phyloP scores from a whole-genome alignment of 2,888 invertebrate species.

The Euzetes globulus region DNA sequence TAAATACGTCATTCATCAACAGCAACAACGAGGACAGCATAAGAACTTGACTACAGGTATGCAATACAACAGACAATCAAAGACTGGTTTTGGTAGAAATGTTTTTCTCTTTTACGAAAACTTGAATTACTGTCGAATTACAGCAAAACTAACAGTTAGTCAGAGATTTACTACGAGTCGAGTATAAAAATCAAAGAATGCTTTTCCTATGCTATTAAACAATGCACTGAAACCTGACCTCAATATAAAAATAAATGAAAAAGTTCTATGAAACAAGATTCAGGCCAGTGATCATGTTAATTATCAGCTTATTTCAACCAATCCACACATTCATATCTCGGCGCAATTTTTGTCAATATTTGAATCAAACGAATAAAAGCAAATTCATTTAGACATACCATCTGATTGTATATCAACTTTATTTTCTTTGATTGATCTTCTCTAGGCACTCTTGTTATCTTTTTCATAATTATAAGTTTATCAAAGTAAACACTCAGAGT shows the following conservation, averaged over 20 bases:
- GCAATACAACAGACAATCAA: background rate
- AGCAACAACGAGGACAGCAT: background rate
- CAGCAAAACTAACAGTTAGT: background rate
- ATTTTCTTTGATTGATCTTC: too few relatives aligned
- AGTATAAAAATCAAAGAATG: background rate
- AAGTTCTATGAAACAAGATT: slow-evolving; percentile 4
- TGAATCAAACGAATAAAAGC: too few relatives aligned
- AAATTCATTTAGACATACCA: too few relatives aligned
- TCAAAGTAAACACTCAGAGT: too few relatives aligned
- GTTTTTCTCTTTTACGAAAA: background rate
- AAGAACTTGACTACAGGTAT: background rate
- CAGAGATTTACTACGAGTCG: background rate
- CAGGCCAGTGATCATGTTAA: slow-evolving; percentile 26
- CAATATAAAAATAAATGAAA: slow-evolving; percentile 17
- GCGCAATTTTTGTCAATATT: too few relatives aligned
- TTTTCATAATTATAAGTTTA: too few relatives aligned
- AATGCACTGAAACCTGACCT: slow-evolving; percentile 11
- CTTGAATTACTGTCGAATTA: background rate
- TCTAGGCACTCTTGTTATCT: too few relatives aligned
- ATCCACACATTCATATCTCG: background rate
- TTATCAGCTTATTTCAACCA: background rate
- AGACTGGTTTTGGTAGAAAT: slow-evolving; percentile 9
- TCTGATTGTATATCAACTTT: too few relatives aligned
- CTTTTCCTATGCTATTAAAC: background rate
- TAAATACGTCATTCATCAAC: slow-evolving; percentile 17